Conservation (phyloP, 2,113 vertebrate genomes). For the Epinephelus fuscoguttatus region DNA sequence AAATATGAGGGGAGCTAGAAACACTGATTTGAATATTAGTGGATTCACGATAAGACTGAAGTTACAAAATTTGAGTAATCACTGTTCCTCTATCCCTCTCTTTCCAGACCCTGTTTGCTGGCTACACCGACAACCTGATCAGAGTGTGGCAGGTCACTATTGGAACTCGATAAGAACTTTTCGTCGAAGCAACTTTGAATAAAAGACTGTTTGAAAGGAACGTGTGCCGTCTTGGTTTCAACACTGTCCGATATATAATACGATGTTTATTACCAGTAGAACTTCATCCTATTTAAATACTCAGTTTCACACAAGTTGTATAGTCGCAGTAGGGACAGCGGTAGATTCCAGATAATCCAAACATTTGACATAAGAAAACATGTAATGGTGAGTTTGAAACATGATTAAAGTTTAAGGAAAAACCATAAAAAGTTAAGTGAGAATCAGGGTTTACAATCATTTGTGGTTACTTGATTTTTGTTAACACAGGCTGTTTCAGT, state of each 20-base stretch:
- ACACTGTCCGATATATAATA: not conserved
- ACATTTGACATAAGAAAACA: too few relatives aligned
- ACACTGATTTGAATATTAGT: not conserved
- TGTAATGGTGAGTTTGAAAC: too few relatives aligned
- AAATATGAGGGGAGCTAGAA: conserved; percentile 85
- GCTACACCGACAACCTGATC: conserved; percentile 97
- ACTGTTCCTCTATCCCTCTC: not conserved
- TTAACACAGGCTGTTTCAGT: too few relatives aligned
- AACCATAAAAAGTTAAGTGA: not conserved
- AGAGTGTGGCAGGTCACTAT: conserved; percentile 98
- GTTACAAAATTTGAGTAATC: not conserved
- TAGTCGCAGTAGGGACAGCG: not conserved
- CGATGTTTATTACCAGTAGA: not conserved
- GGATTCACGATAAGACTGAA: not conserved
- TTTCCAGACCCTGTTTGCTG: conserved; percentile 93
- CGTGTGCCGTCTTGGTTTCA: conserved; percentile 42
- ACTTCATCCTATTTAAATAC: too few relatives aligned
- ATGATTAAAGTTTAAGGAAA: too few relatives aligned
- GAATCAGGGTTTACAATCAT: too few relatives aligned
- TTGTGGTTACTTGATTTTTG: too few relatives aligned
- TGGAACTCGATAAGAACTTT: conserved; percentile 90
- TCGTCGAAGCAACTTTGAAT: conserved; percentile 76
- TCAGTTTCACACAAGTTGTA: not conserved
- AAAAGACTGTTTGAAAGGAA: conserved; percentile 79
- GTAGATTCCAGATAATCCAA: not conserved